A percentile compares a stretch with the other conserved stretches of the same genome.
phyloP scores from a whole-genome alignment of 2,113 vertebrate species.

The Cochlearius cochlearius region DNA sequence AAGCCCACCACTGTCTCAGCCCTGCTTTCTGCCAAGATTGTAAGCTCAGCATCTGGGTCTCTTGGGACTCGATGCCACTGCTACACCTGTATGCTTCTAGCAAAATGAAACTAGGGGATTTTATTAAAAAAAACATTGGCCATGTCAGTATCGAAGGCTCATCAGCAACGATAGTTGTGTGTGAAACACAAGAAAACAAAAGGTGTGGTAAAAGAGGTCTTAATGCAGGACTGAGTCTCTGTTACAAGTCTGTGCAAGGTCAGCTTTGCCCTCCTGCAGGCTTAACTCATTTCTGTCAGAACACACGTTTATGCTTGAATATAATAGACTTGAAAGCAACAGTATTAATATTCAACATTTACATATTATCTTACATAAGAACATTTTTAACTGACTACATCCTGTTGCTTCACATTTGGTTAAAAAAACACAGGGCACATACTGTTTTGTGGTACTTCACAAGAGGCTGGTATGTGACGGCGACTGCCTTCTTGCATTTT shows the following conservation, averaged over 20 bases:
- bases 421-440: not conserved
- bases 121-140: not conserved
- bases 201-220: not conserved
- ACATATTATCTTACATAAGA: not conserved
- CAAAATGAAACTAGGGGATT: not conserved
- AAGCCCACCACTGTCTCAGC: not conserved
- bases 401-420: conserved; percentile 26
- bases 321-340: not conserved
- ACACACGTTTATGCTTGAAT: not conserved
- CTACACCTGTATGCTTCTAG: not conserved
- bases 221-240: not conserved
- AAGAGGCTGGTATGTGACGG: not conserved
- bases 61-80: rapidly evolving
- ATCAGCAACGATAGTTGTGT: rapidly evolving
- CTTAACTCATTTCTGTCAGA: not conserved
- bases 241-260: not conserved
- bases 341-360: not conserved
- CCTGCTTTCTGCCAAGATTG: not conserved
- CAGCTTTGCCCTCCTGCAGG: not conserved
- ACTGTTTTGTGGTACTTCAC: not conserved
- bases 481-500: not conserved
- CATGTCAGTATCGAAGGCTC: not conserved
- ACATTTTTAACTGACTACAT: not conserved
- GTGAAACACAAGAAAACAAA: no score
- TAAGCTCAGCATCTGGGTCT: not conserved